phyloP scores from a whole-genome alignment of 2,113 vertebrate species.

The Alligator sinensis region DNA sequence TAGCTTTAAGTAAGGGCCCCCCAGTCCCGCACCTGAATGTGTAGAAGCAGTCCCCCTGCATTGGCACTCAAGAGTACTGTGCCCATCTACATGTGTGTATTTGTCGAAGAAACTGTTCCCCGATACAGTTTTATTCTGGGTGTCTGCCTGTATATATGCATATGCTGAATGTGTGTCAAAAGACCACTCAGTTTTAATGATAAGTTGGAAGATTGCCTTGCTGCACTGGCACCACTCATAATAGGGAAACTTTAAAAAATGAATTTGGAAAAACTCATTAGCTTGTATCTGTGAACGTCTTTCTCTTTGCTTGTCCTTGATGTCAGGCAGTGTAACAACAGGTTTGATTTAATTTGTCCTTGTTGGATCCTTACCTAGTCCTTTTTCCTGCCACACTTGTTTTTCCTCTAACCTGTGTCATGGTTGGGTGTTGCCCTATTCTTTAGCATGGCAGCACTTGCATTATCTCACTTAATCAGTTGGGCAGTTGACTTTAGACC shows the following conservation, averaged over 20 bases:
- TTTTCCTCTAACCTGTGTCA: too few species aligned
- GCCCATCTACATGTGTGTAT: rapidly evolving
- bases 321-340: background rate
- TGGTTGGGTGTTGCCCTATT: background rate
- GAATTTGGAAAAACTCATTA: background rate
- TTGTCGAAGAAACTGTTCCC: background rate
- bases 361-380: background rate
- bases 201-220: background rate
- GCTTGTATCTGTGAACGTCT: background rate
- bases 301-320: background rate
- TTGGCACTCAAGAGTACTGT: background rate
- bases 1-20: background rate
- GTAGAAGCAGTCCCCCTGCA: background rate
- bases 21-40: background rate
- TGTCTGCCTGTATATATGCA: background rate
- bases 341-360: background rate
- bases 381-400: background rate
- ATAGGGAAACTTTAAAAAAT: background rate
- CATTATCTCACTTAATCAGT: background rate
- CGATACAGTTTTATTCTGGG: rapidly evolving
- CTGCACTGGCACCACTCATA: background rate
- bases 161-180: background rate
- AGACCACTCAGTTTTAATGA: background rate
- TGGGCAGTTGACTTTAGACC: background rate
- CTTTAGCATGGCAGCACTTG: background rate